Conservation (phyloP, 2,888 invertebrate species). For the Leptopilina syphax region DNA sequence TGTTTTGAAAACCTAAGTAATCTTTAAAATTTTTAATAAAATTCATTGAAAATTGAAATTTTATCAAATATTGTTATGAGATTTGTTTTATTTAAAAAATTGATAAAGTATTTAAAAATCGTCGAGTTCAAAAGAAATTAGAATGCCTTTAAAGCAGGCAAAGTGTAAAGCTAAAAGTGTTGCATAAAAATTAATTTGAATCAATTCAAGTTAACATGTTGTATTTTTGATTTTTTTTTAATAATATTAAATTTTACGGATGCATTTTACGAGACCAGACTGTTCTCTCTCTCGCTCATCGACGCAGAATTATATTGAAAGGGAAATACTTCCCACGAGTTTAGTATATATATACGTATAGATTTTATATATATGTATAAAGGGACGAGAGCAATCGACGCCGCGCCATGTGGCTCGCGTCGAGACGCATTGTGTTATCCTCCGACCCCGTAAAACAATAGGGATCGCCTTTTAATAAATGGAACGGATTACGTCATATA, state of each 20-base stretch:
- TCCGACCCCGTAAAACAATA: constrained; percentile 67
- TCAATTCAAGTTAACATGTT: not conserved
- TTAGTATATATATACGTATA: not conserved
- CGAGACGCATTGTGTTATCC: constrained; percentile 65
- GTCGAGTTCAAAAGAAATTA: no score
- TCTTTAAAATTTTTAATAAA: no score
- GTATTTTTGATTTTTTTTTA: not conserved
- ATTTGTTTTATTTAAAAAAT: no score
- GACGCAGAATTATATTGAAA: constrained; percentile 40
- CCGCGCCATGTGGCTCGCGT: constrained; percentile 70
- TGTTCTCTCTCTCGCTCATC: not conserved
- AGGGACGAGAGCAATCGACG: constrained; percentile 52
- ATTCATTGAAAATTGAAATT: no score
- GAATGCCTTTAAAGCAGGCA: no score
- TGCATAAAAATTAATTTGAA: constrained; percentile 3
- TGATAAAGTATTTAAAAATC: no score
- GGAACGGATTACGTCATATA: constrained; percentile 67
- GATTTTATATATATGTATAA: no score
- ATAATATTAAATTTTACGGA: constrained; percentile 26
- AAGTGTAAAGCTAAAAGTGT: not conserved
- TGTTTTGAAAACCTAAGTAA: no score
- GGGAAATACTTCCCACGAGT: constrained; percentile 60
- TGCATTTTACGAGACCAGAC: constrained; percentile 45
- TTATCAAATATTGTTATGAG: no score
- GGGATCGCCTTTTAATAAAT: constrained; percentile 72